Percentiles rank a stretch among this genome's conserved stretches.
phyloP scores from a whole-genome alignment of 2,888 invertebrate species.

The Rhingia rostrata region DNA sequence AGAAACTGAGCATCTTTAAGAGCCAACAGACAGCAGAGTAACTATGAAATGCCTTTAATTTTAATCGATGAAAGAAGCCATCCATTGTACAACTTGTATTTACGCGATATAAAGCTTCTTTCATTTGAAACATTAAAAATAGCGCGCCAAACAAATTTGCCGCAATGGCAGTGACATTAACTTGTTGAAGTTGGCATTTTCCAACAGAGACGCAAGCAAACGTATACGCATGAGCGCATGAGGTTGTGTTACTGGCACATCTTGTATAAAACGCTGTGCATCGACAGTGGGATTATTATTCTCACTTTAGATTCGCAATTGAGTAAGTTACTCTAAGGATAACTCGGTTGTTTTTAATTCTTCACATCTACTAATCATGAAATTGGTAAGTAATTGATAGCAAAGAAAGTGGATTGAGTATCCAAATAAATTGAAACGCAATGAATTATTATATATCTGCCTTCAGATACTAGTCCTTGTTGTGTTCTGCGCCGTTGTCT shows the following conservation, averaged over 20 bases:
- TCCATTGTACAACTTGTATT: too few species aligned
- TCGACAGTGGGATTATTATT: constrained; percentile 55
- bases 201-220: constrained; percentile 30
- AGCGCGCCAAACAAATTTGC: too few species aligned
- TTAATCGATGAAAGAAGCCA: too few species aligned
- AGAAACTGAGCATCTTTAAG: too few species aligned
- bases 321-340: constrained; percentile 55
- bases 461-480: constrained; percentile 81
- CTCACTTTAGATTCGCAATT: constrained; percentile 53
- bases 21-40: too few species aligned
- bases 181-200: background rate
- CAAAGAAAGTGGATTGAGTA: too few species aligned
- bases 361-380: constrained; percentile 80
- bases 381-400: constrained; percentile 78
- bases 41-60: too few species aligned
- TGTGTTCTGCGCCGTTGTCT: constrained; percentile 77
- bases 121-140: too few species aligned
- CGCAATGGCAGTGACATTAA: too few species aligned
- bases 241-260: constrained; percentile 35
- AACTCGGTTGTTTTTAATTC: constrained; percentile 5
- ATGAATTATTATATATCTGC: constrained; percentile 1
- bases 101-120: too few species aligned
- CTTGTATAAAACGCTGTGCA: constrained; percentile 70
- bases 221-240: constrained; percentile 35
- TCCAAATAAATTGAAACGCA: background rate